Percentiles rank a stretch among this genome's conserved stretches.
phyloP scores from a whole-genome alignment of 1,140 invertebrate genomes.

The Wiebesia pumilae region DNA sequence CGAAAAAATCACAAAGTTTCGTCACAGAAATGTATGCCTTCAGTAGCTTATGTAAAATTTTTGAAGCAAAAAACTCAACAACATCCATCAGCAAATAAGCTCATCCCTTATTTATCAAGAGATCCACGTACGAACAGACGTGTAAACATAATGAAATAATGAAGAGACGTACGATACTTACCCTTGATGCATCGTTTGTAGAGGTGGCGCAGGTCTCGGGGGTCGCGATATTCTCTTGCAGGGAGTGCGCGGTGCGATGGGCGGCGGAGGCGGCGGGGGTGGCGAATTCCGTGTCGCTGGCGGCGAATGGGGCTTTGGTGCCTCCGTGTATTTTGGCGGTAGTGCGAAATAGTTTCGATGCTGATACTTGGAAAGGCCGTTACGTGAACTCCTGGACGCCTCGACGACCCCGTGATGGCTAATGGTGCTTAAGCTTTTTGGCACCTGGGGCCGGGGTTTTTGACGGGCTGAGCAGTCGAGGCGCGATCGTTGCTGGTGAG shows the following conservation, averaged over 20 bases:
- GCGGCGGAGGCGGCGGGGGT: conserved; percentile 68
- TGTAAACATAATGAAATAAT: too few relatives aligned
- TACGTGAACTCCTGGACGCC: neutral
- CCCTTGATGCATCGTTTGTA: conserved; percentile 63
- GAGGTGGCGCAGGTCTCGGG: conserved; percentile 69
- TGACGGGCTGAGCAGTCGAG: conserved; percentile 64
- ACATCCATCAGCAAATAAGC: too few relatives aligned
- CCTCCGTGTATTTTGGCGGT: conserved; percentile 65
- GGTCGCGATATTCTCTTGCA: conserved; percentile 70
- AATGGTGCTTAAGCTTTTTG: conserved; percentile 51
- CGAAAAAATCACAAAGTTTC: too few relatives aligned
- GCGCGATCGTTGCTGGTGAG: conserved; percentile 44
- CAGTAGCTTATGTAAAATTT: too few relatives aligned
- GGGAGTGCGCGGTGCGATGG: conserved; percentile 68
- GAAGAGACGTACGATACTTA: conserved; percentile 53
- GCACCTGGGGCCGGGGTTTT: conserved; percentile 70
- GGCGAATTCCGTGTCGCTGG: conserved; percentile 52
- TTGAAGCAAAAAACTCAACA: too few relatives aligned
- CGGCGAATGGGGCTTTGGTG: conserved; percentile 60
- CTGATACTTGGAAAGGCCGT: conserved; percentile 60
- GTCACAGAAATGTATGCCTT: too few relatives aligned
- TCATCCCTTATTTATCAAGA: too few relatives aligned
- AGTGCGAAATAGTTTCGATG: conserved; percentile 64
- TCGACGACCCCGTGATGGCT: neutral
- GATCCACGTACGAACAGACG: too few relatives aligned